Conservation (phyloP, 2,797 vertebrate species). For the Momotus momota region DNA sequence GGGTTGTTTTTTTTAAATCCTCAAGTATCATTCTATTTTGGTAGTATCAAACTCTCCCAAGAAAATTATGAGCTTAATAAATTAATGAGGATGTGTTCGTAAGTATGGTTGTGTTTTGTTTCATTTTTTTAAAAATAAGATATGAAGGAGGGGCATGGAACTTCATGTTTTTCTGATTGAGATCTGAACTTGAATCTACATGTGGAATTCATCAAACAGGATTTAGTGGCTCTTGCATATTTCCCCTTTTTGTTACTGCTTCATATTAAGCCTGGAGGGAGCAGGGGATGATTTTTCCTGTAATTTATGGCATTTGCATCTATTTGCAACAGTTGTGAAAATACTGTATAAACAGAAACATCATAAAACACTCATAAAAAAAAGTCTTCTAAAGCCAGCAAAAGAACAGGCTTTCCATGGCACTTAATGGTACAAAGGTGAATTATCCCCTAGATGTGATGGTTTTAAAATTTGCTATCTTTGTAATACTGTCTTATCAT, state of each 20-base stretch:
- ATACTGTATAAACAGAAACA: constrained; percentile 75
- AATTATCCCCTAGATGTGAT: constrained; percentile 11
- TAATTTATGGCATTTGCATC: constrained; percentile 74
- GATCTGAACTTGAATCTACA: constrained; percentile 43
- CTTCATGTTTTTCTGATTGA: constrained; percentile 16
- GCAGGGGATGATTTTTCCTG: constrained; percentile 42
- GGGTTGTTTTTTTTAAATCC: background rate
- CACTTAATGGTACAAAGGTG: constrained; percentile 55
- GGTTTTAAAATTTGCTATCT: constrained; percentile 38
- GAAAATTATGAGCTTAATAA: background rate
- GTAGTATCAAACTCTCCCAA: background rate
- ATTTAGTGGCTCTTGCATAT: constrained; percentile 56
- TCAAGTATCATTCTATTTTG: accelerated
- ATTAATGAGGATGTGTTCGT: background rate
- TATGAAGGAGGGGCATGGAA: background rate
- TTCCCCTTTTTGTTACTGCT: constrained; percentile 74
- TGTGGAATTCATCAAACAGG: constrained; percentile 69
- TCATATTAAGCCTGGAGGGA: constrained; percentile 69
- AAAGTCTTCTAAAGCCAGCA: constrained; percentile 61
- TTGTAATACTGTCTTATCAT: constrained; percentile 29
- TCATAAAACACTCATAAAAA: constrained; percentile 63
- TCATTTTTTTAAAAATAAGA: background rate
- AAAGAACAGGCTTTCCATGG: constrained; percentile 57
- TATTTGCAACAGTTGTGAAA: constrained; percentile 78
- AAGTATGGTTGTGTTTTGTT: background rate